These are phyloP conservation scores for Astyanax mexicanus DNA, from an alignment of 2,797 vertebrate species.

Conservation along the genomic window DNA sequence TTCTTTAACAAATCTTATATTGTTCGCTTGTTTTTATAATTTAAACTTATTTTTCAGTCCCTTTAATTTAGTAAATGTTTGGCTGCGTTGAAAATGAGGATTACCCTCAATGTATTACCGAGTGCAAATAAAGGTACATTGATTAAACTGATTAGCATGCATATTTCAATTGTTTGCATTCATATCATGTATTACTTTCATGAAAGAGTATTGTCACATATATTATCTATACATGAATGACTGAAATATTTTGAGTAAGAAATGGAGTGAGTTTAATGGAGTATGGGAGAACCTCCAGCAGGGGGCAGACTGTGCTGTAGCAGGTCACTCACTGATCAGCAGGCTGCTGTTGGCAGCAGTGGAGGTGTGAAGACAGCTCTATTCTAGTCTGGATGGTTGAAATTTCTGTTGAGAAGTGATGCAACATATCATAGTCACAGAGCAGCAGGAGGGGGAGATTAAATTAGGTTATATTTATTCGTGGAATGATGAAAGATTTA, in stretches of 20 bases:
- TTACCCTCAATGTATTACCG: no score
- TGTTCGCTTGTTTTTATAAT: no score
- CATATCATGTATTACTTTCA: background rate
- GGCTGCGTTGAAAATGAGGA: no score
- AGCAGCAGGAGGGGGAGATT: background rate
- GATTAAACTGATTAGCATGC: background rate
- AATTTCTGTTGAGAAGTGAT: background rate
- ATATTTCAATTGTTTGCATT: background rate
- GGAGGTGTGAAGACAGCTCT: background rate
- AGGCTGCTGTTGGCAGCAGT: conserved; percentile 24
- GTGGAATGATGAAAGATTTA: background rate
- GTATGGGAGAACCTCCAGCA: conserved; percentile 67
- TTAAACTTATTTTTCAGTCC: no score
- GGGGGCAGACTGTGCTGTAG: conserved; percentile 75
- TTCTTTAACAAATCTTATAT: no score
- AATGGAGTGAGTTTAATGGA: background rate
- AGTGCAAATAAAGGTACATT: no score
- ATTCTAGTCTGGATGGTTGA: background rate
- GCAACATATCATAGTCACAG: background rate
- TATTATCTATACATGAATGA: background rate
- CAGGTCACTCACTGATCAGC: conserved; percentile 61
- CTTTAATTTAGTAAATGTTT: no score
- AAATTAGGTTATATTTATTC: background rate
- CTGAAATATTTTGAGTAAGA: background rate
- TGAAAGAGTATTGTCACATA: background rate